These are phyloP conservation scores for Drosophila niveifrons DNA, from an alignment of 2,888 invertebrate species.

Conservation along the genomic window DNA sequence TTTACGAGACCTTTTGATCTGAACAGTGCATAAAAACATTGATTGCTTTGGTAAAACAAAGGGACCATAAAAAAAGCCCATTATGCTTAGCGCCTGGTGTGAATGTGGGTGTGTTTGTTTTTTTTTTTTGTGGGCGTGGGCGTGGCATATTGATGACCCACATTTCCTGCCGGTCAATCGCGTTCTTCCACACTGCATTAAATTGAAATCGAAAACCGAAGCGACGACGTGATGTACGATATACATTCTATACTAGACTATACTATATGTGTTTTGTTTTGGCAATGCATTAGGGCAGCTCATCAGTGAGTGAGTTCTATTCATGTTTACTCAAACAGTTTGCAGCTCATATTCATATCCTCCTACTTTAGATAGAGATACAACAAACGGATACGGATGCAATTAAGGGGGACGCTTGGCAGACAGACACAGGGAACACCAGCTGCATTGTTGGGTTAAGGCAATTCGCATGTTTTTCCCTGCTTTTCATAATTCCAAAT, in stretches of 20 bases:
- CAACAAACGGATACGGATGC: slow-evolving; percentile 3
- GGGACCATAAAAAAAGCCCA: slow-evolving; percentile 37
- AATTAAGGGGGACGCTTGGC: slow-evolving; percentile 10
- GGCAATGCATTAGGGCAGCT: slow-evolving; percentile 59
- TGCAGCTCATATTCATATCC: slow-evolving; percentile 54
- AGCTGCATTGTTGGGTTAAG: slow-evolving; percentile 68
- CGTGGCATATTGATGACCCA: slow-evolving; percentile 44
- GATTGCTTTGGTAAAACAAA: slow-evolving; percentile 42
- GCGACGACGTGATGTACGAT: background rate
- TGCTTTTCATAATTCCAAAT: slow-evolving; percentile 33
- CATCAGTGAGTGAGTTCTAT: slow-evolving; percentile 32
- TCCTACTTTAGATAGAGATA: slow-evolving; percentile 5
- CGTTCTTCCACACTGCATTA: slow-evolving; percentile 40
- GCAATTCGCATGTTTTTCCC: slow-evolving; percentile 64
- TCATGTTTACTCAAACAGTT: slow-evolving; percentile 51
- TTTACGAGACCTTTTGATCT: slow-evolving; percentile 38
- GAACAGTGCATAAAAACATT: slow-evolving; percentile 9
- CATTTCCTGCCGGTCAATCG: slow-evolving; percentile 60
- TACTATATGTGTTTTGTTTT: slow-evolving; percentile 44
- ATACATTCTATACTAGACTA: background rate
- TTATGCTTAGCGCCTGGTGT: slow-evolving; percentile 12
- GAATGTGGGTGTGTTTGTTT: slow-evolving; percentile 4
- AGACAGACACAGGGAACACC: slow-evolving; percentile 29
- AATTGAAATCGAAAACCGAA: slow-evolving; percentile 67
- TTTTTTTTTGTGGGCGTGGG: background rate